These are phyloP conservation scores for Tyria jacobaeae DNA, from an alignment of 2,888 invertebrate species.

Conservation along the genomic window DNA sequence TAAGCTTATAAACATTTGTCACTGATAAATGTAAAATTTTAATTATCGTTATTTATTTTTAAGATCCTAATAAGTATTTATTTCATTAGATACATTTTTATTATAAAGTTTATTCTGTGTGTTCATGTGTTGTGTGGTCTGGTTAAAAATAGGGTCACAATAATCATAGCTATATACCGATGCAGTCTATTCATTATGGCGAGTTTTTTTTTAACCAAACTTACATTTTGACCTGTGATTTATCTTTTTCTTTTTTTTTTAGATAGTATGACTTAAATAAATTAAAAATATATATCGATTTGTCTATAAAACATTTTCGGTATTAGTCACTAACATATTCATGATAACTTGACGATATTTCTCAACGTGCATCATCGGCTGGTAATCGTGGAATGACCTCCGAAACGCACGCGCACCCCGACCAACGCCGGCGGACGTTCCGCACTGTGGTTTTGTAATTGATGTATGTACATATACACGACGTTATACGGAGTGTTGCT, in stretches of 20 bases:
- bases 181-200: no score
- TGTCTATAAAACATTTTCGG: background rate
- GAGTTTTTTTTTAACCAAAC: no score
- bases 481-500: slow-evolving; percentile 58
- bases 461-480: slow-evolving; percentile 85
- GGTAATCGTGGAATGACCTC: slow-evolving; percentile 66
- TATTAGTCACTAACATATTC: slow-evolving; percentile 6
- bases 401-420: slow-evolving; percentile 60
- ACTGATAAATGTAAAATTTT: background rate
- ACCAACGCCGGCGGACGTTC: slow-evolving; percentile 63
- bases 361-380: slow-evolving; percentile 33
- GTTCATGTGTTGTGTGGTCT: no score
- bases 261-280: no score
- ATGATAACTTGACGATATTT: slow-evolving; percentile 18
- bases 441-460: slow-evolving; percentile 82
- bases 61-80: background rate
- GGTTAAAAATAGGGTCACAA: no score
- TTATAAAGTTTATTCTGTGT: background rate
- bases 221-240: background rate
- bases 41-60: background rate
- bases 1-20: no score
- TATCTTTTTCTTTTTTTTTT: no score
- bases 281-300: no score
- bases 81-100: background rate
- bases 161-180: no score